phyloP scores from a whole-genome alignment of 2,797 vertebrate genomes.

The Australoheros facetus region DNA sequence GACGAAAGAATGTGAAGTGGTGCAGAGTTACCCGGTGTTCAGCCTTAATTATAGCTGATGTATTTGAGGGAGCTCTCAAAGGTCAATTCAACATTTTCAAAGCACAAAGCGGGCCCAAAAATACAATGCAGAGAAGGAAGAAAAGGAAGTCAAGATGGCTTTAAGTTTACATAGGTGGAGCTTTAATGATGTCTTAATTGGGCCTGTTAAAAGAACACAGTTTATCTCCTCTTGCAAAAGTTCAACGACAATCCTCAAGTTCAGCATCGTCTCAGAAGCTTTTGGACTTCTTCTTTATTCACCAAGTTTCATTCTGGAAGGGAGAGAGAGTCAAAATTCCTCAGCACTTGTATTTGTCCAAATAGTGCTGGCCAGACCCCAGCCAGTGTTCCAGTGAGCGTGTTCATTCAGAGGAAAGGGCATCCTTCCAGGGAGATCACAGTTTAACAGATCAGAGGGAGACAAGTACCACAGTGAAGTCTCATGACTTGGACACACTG shows the following conservation, averaged over 20 bases:
- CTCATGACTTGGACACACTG: slow-evolving; percentile 53
- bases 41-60: slow-evolving; percentile 70
- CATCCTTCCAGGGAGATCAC: slow-evolving; percentile 69
- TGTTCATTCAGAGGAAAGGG: slow-evolving; percentile 73
- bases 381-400: slow-evolving; percentile 67
- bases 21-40: slow-evolving; percentile 63
- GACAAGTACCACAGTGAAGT: slow-evolving; percentile 50
- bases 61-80: slow-evolving; percentile 67
- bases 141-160: slow-evolving; percentile 63
- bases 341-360: slow-evolving; percentile 72
- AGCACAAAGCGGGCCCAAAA: slow-evolving; percentile 44
- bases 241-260: slow-evolving; percentile 57
- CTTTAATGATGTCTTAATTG: slow-evolving; percentile 66
- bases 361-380: slow-evolving; percentile 65
- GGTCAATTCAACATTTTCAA: slow-evolving; percentile 60
- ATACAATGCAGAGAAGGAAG: slow-evolving; percentile 25
- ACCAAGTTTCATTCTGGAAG: slow-evolving; percentile 53
- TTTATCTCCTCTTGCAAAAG: slow-evolving; percentile 54
- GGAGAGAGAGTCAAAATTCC: slow-evolving; percentile 70
- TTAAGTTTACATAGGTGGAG: slow-evolving; percentile 52
- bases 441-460: slow-evolving; percentile 69
- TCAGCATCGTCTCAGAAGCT: slow-evolving; percentile 68
- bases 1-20: slow-evolving; percentile 66
- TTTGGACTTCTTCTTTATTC: slow-evolving; percentile 55
- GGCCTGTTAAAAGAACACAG: slow-evolving; percentile 66